phyloP scores from a whole-genome alignment of 2,888 invertebrate genomes.

The Cantharis rufa region DNA sequence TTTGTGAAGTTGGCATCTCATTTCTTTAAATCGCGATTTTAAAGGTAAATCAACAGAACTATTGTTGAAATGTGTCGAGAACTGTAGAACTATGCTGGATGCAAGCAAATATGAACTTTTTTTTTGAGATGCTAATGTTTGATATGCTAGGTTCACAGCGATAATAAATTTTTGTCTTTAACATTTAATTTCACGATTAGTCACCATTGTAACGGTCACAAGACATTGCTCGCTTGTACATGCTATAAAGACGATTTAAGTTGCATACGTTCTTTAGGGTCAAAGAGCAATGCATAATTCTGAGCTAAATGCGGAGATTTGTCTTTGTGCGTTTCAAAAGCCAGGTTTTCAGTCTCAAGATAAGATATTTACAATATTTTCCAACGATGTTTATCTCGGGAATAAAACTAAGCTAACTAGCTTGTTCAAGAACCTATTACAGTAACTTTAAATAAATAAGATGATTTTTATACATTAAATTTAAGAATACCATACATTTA shows the following conservation, averaged over 20 bases:
- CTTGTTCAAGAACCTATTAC: not conserved
- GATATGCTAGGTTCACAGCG: no score
- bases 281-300: slow-evolving; percentile 18
- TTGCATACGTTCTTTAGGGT: not conserved
- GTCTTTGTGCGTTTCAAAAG: slow-evolving; percentile 21
- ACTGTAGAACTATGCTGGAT: no score
- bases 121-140: no score
- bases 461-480: not conserved
- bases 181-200: slow-evolving; percentile 5
- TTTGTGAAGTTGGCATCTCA: no score
- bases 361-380: slow-evolving; percentile 19
- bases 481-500: not conserved
- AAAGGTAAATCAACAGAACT: no score
- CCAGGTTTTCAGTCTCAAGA: slow-evolving; percentile 1
- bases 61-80: no score
- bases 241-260: not conserved
- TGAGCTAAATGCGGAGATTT: slow-evolving; percentile 16
- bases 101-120: no score
- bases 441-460: not conserved
- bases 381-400: slow-evolving; percentile 8
- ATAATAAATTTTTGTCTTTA: slow-evolving; percentile 1
- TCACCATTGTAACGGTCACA: not conserved
- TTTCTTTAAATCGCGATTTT: no score
- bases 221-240: slow-evolving; percentile 6
- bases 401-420: slow-evolving; percentile 11